phyloP scores from a whole-genome alignment of 2,797 vertebrate genomes.

The Cuniculus paca region DNA sequence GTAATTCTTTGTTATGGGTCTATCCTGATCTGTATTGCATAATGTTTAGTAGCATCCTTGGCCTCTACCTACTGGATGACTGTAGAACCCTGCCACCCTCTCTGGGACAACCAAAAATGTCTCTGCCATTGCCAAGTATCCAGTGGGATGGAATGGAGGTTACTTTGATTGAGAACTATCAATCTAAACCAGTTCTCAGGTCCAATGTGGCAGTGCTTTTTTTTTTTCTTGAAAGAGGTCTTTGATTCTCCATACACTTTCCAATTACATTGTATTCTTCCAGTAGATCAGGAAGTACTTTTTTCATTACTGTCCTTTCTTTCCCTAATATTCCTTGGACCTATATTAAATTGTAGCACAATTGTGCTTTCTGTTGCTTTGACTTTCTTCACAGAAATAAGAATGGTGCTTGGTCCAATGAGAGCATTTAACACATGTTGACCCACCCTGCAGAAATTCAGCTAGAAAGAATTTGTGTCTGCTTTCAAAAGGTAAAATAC shows the following conservation, averaged over 20 bases:
- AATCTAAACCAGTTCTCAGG: not conserved
- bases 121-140: not conserved
- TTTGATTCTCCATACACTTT: not conserved
- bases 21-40: not conserved
- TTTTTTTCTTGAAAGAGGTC: constrained; percentile 17
- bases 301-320: not conserved
- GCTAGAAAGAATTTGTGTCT: not conserved
- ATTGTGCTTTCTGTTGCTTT: constrained; percentile 20
- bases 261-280: not conserved
- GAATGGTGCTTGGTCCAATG: not conserved
- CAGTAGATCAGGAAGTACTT: not conserved
- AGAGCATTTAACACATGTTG: not conserved
- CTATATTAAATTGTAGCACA: not conserved
- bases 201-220: not conserved
- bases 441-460: not conserved
- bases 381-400: constrained; percentile 55
- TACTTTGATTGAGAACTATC: not conserved
- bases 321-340: not conserved
- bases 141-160: no score
- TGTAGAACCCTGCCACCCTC: not conserved
- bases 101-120: not conserved
- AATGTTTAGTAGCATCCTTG: not conserved
- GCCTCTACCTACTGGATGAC: not conserved
- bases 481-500: not conserved
- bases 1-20: not conserved